Evolutionary conservation across 2,797 vertebrate genomes (phyloP).

Genomic region (Melanogrammus aeglefinus): DNA sequence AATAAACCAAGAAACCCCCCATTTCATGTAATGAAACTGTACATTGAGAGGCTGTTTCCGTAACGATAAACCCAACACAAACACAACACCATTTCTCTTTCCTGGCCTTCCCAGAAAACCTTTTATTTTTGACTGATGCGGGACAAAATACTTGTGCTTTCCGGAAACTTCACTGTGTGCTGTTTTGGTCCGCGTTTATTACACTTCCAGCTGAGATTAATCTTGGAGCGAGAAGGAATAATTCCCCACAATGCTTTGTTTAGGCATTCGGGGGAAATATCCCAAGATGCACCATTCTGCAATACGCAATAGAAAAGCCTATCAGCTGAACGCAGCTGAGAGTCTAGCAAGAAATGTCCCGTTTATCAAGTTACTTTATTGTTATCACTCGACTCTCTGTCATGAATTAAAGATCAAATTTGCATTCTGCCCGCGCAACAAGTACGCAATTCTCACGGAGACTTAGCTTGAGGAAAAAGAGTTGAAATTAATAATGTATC

Average conservation of each 20-base stretch:
- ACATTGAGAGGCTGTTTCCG: neutral
- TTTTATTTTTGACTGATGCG: neutral
- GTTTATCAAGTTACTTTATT: conserved; percentile 28
- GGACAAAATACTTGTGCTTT: neutral
- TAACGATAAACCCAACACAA: neutral
- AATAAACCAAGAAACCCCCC: neutral
- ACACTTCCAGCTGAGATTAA: neutral
- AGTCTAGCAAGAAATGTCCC: conserved; percentile 6
- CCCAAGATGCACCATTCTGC: neutral
- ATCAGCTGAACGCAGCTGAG: conserved; percentile 20
- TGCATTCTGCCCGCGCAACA: conserved; percentile 57
- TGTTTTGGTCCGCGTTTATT: neutral
- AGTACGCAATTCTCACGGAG: conserved; percentile 60
- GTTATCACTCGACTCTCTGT: conserved; percentile 21
- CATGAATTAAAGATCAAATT: conserved; percentile 59
- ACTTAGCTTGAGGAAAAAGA: conserved; percentile 57
- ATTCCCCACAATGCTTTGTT: neutral
- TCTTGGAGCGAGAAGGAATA: neutral
- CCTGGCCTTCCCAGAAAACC: neutral
- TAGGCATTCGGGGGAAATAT: neutral
- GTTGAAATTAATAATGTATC: conserved; percentile 69
- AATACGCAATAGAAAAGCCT: conserved; percentile 7
- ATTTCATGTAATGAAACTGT: neutral
- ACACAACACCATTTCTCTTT: neutral
- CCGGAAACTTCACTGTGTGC: neutral